Conservation (phyloP, 1,140 invertebrate species). For the Diprion similis region DNA sequence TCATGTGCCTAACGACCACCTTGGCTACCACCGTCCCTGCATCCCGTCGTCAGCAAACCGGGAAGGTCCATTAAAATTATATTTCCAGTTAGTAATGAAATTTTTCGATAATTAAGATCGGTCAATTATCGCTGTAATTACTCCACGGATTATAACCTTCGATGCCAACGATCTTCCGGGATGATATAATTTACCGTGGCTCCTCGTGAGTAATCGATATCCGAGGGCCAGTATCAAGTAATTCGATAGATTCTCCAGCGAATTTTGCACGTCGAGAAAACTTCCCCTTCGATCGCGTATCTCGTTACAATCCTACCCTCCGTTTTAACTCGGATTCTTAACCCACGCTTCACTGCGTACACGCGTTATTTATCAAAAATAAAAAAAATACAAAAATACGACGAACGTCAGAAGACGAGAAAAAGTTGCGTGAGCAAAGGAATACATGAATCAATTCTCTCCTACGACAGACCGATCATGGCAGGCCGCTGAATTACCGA, state of each 20-base stretch:
- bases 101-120: constrained; percentile 45
- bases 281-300: background rate
- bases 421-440: too few relatives aligned
- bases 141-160: constrained; percentile 20
- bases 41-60: background rate
- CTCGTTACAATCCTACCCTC: background rate
- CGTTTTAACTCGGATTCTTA: too few relatives aligned
- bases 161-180: constrained; percentile 9
- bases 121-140: constrained; percentile 46
- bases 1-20: too few relatives aligned
- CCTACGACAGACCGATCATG: too few relatives aligned
- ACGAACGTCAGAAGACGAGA: too few relatives aligned
- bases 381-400: too few relatives aligned
- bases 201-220: constrained; percentile 37
- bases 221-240: background rate
- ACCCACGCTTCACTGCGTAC: too few relatives aligned
- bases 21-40: too few relatives aligned
- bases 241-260: background rate
- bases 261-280: too few relatives aligned
- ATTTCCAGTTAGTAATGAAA: constrained; percentile 42
- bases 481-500: too few relatives aligned
- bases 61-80: constrained; percentile 36
- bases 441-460: too few relatives aligned
- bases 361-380: too few relatives aligned
- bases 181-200: constrained; percentile 31